These are phyloP conservation scores for Piscicola geometra DNA, from an alignment of 2,888 invertebrate genomes.

Conservation along the genomic window DNA sequence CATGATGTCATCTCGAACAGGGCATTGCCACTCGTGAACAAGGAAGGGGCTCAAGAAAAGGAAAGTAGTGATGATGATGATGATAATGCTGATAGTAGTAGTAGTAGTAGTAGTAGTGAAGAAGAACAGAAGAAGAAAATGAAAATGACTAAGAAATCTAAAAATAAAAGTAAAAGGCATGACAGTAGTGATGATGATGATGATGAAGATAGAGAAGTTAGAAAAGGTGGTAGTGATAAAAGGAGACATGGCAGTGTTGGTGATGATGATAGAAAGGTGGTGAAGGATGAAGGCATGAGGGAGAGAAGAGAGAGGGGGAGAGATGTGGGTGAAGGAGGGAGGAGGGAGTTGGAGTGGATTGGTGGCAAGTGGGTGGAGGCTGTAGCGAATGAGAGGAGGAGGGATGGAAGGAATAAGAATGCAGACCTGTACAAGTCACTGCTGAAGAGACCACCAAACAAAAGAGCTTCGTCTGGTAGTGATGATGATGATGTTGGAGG, in stretches of 20 bases:
- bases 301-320: too few relatives aligned
- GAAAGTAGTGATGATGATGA: neutral
- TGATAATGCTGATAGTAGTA: neutral
- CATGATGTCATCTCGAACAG: neutral
- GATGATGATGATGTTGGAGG: conserved; percentile 21
- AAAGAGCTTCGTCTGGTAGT: neutral
- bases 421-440: too few relatives aligned
- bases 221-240: neutral
- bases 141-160: neutral
- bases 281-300: too few relatives aligned
- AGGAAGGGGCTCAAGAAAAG: neutral
- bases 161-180: neutral
- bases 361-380: too few relatives aligned
- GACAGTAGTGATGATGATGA: conserved; percentile 2
- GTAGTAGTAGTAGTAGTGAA: neutral
- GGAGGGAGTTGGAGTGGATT: too few relatives aligned
- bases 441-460: too few relatives aligned
- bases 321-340: too few relatives aligned
- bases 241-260: neutral
- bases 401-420: conserved; percentile 5
- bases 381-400: neutral
- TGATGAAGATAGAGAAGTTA: neutral
- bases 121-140: neutral
- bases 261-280: conserved; percentile 3
- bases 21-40: neutral